Evolutionary conservation across 2,888 invertebrate species (phyloP).

Genomic region (Eutolmus rufibarbis): DNA sequence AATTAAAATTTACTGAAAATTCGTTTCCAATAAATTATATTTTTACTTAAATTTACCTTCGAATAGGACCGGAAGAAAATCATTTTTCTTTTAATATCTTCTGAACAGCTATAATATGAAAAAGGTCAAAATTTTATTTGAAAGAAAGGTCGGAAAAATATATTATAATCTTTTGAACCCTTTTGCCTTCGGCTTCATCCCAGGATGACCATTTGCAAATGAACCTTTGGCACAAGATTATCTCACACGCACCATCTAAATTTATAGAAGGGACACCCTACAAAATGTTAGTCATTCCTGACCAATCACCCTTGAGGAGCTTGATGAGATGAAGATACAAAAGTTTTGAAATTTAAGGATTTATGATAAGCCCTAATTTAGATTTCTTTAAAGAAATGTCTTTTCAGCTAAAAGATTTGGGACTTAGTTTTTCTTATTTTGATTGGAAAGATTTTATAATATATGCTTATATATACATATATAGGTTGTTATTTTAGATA

Average conservation of each 20-base stretch:
- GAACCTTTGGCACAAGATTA: neutral
- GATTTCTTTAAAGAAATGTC: neutral
- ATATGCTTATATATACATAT: too few relatives aligned
- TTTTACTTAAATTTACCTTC: too few relatives aligned
- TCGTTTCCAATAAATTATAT: too few relatives aligned
- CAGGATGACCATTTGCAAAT: neutral
- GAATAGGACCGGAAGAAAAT: too few relatives aligned
- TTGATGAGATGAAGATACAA: neutral
- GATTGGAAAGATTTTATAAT: neutral
- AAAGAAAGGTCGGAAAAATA: neutral
- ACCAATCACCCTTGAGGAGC: neutral
- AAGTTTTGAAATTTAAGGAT: neutral
- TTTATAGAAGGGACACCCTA: neutral
- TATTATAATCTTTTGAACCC: neutral
- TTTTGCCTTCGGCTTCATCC: neutral
- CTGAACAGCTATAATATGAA: neutral
- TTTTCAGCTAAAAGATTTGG: too few relatives aligned
- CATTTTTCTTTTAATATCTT: neutral
- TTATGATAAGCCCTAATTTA: neutral
- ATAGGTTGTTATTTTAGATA: too few relatives aligned
- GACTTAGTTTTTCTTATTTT: neutral
- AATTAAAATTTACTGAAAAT: too few relatives aligned
- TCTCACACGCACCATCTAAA: neutral
- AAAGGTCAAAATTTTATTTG: neutral
- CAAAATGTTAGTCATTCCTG: neutral